Conservation (phyloP, 2,888 invertebrate species). For the Hyles lineata region DNA sequence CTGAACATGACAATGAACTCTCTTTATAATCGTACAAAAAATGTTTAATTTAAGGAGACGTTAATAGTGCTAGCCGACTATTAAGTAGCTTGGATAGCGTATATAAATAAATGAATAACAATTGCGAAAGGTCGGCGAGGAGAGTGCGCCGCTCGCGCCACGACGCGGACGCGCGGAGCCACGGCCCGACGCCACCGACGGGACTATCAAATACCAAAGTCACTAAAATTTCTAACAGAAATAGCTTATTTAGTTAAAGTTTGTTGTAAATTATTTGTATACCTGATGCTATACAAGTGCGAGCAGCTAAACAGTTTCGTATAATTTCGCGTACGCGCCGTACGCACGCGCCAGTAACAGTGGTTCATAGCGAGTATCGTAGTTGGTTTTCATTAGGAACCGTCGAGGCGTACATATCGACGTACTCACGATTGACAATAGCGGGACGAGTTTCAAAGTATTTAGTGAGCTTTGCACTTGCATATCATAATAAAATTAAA, state of each 20-base stretch:
- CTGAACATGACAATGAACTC: conserved; percentile 84
- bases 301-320: conserved; percentile 72
- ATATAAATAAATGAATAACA: conserved; percentile 41
- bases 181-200: conserved; percentile 40
- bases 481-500: conserved; percentile 76
- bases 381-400: conserved; percentile 5
- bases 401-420: conserved; percentile 44
- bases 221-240: conserved; percentile 79
- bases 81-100: conserved; percentile 71
- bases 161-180: conserved; percentile 22
- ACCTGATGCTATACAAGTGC: conserved; percentile 81
- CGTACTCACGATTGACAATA: conserved; percentile 65
- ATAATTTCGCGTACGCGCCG: conserved; percentile 19
- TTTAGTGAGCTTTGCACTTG: conserved; percentile 85
- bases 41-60: conserved; percentile 76
- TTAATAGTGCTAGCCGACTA: conserved; percentile 79
- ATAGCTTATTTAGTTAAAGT: conserved; percentile 74
- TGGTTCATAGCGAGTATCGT: conserved; percentile 5
- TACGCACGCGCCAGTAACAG: not conserved
- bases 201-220: conserved; percentile 80
- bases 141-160: not conserved
- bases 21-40: conserved; percentile 84
- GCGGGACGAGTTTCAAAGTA: conserved; percentile 57
- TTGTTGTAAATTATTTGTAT: conserved; percentile 76
- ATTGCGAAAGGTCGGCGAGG: conserved; percentile 43